Evolutionary conservation across 2,888 invertebrate species (phyloP).

Genomic region (Epinotia demarniana): DNA sequence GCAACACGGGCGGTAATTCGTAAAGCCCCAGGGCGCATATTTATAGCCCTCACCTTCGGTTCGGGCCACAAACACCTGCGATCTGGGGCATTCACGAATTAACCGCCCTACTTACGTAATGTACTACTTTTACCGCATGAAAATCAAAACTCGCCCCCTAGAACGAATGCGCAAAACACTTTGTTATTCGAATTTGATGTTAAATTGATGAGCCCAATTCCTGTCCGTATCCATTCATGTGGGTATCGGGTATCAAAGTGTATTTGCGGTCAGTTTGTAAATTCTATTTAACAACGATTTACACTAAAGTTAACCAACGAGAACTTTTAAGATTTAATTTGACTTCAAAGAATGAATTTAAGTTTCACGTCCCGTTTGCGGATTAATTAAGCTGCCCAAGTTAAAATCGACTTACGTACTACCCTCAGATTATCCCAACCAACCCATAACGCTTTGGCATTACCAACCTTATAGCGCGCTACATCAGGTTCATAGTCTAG

Average conservation of each 20-base stretch:
- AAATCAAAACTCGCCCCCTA: no score
- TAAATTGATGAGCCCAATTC: no score
- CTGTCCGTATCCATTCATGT: no score
- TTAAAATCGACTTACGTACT: constrained; percentile 19
- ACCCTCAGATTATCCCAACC: neutral
- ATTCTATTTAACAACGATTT: constrained; percentile 40
- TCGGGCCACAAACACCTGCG: no score
- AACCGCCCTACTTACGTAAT: no score
- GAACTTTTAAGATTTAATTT: constrained; percentile 54
- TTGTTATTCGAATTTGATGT: no score
- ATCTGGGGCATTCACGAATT: no score
- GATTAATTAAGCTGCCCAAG: constrained; percentile 51
- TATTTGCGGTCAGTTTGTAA: constrained; percentile 46
- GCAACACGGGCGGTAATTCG: no score
- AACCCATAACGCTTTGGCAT: neutral
- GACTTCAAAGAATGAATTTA: constrained; percentile 54
- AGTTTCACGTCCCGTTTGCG: constrained; percentile 48
- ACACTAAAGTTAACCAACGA: constrained; percentile 47
- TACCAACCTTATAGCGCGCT: neutral
- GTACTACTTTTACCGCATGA: no score
- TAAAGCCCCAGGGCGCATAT: no score
- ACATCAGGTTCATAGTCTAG: neutral
- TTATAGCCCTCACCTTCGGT: no score
- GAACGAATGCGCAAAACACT: no score
- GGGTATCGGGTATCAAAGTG: constrained; percentile 26